These are phyloP conservation scores for Aplodontia rufa DNA, from an alignment of 2,113 vertebrate species.

Conservation along the genomic window DNA sequence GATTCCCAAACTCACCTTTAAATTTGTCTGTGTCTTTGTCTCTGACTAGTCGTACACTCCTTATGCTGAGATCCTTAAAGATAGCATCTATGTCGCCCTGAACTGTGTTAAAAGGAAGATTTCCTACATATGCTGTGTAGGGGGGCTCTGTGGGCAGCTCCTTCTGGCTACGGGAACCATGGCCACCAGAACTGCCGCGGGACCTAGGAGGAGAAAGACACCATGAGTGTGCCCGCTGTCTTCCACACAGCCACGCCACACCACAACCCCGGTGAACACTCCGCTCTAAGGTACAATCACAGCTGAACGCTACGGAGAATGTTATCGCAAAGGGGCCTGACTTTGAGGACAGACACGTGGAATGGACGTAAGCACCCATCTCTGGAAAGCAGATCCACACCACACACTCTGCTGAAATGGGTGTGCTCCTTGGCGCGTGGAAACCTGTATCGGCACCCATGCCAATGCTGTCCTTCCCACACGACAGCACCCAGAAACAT, in stretches of 20 bases:
- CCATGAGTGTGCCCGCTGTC: not conserved
- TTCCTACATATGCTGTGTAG: slow-evolving; percentile 97
- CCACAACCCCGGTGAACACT: not conserved
- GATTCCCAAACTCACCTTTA: slow-evolving; percentile 89
- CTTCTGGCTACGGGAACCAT: slow-evolving; percentile 94
- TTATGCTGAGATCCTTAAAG: slow-evolving; percentile 96
- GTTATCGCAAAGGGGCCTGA: not conserved
- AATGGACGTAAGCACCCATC: not conserved
- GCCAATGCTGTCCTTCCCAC: not conserved
- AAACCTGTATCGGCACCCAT: not conserved
- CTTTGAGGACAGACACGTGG: not conserved
- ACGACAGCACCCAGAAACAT: not conserved
- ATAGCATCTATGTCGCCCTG: slow-evolving; percentile 98
- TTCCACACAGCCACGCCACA: not conserved
- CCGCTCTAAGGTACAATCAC: fast-evolving
- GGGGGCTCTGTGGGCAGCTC: slow-evolving; percentile 98
- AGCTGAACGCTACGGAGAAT: not conserved
- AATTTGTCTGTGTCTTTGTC: slow-evolving; percentile 99
- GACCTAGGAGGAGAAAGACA: slow-evolving; percentile 83
- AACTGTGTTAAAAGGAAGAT: slow-evolving; percentile 97
- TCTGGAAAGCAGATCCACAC: not conserved
- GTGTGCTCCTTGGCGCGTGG: not conserved
- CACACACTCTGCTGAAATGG: not conserved
- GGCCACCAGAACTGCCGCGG: slow-evolving; percentile 88
- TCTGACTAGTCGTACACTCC: slow-evolving; percentile 96